These are phyloP conservation scores for Plectropomus leopardus DNA, from an alignment of 2,113 vertebrate species.

Conservation along the genomic window DNA sequence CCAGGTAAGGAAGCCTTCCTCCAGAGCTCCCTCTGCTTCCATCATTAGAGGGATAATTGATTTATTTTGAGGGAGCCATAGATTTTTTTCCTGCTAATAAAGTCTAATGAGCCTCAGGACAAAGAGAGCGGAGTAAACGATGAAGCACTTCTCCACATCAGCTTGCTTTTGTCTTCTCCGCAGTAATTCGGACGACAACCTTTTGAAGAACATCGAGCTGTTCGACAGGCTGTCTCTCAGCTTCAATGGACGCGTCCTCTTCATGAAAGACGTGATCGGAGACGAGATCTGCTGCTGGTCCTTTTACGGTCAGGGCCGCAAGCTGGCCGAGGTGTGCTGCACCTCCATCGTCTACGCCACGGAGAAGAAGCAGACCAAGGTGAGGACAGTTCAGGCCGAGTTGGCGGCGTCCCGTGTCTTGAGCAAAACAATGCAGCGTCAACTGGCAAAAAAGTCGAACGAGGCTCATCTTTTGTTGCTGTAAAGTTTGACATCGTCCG, in stretches of 20 bases:
- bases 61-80: background rate
- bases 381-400: constrained; percentile 51
- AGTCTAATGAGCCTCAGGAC: constrained; percentile 8
- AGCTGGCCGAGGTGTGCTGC: constrained; percentile 96
- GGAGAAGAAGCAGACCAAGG: constrained; percentile 98
- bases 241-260: constrained; percentile 95
- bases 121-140: background rate
- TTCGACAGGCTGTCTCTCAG: constrained; percentile 95
- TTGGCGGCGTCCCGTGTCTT: too few relatives aligned
- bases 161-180: constrained; percentile 39
- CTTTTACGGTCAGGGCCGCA: constrained; percentile 95
- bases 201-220: constrained; percentile 97
- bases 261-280: constrained; percentile 96
- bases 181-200: constrained; percentile 96
- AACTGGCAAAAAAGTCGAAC: background rate
- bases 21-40: background rate
- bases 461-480: background rate
- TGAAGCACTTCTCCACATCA: background rate
- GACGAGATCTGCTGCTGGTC: constrained; percentile 99
- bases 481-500: background rate
- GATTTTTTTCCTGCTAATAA: background rate
- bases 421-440: background rate
- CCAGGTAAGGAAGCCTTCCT: constrained; percentile 86
- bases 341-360: constrained; percentile 95
- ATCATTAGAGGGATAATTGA: background rate